A percentile compares a stretch with the other conserved stretches of the same genome.
Evolutionary conservation across 2,797 vertebrate species (phyloP).

Genomic region (Parambassis ranga): DNA sequence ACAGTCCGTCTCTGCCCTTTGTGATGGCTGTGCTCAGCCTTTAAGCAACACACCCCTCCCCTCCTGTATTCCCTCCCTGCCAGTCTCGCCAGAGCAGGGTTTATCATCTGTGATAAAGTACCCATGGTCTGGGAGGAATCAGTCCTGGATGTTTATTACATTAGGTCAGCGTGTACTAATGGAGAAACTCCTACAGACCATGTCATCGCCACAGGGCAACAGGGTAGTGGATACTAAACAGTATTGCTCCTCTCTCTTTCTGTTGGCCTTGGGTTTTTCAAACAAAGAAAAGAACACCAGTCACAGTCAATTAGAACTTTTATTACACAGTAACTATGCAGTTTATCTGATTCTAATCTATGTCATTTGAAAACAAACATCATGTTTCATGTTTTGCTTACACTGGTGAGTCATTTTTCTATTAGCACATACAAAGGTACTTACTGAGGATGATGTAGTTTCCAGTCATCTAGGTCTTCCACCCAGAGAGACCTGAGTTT

Average conservation of each 20-base stretch:
- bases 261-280: constrained; percentile 20
- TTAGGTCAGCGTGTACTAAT: constrained; percentile 75
- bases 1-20: constrained; percentile 63
- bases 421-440: no score
- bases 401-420: no score
- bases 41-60: constrained; percentile 20
- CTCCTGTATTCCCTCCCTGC: background rate
- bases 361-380: constrained; percentile 53
- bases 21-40: constrained; percentile 59
- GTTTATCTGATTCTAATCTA: constrained; percentile 44
- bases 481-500: no score
- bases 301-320: constrained; percentile 57
- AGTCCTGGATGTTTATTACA: constrained; percentile 74
- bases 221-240: constrained; percentile 57
- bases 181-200: constrained; percentile 69
- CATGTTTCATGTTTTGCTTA: no score
- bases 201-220: constrained; percentile 70
- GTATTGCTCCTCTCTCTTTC: constrained; percentile 17
- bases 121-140: constrained; percentile 71
- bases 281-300: constrained; percentile 13
- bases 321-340: constrained; percentile 39
- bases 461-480: no score
- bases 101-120: constrained; percentile 79
- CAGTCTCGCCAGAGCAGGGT: constrained; percentile 63
- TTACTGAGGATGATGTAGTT: no score